Base-by-base conservation (phyloP, 2,888 invertebrate genomes). In the Xestoiulus laeticollis region DNA sequence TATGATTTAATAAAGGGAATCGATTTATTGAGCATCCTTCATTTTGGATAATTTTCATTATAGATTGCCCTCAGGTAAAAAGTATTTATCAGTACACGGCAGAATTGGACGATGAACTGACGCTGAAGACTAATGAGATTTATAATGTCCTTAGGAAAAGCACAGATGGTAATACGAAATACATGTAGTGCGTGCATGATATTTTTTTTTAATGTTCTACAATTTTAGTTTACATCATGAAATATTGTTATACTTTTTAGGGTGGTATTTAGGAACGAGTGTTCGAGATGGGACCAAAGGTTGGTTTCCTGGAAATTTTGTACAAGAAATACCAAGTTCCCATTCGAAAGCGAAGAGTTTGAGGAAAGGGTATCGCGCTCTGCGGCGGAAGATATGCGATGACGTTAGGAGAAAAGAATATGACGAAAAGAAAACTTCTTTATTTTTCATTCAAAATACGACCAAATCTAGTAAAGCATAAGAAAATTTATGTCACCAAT, bases 261-360 rank as follows among this genome's bases (percentile, higher is more conserved):
- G 85, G 1, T 85, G 85, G 85, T 85, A 85, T 38, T 85, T 85
- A 12, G 85, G 85, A 12, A 85, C 38, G 33, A 38, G 43, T 19
- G 43, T 85, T 38, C 43, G 44, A 43, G 85, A 85, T 43, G 85
- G 85, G 12, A 12, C 44, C 44, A 85, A 85, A 85, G 85, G 85
- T 38, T 85, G 85, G 85, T 85, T 85, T 43, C 85, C 85, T 22
- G 85, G 85, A 16, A 85, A 85, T 33, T 85, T 43, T 26, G 38
- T 44, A 0, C n/a, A 43, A n/a, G 85, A 85, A 85, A 85, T 85
- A 43, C 6, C n/a, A 12, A 85, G 38, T 26, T 38, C 44, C 44
- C 85, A 85, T 85, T 43, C 26, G 12, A 85, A 44, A 85, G 85
- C 85, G 12, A 85, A 44, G 38, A 85, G 26, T 38, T 38, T 85